These are phyloP conservation scores for Eudemis profundana DNA, from an alignment of 2,888 invertebrate species.

Conservation along the genomic window DNA sequence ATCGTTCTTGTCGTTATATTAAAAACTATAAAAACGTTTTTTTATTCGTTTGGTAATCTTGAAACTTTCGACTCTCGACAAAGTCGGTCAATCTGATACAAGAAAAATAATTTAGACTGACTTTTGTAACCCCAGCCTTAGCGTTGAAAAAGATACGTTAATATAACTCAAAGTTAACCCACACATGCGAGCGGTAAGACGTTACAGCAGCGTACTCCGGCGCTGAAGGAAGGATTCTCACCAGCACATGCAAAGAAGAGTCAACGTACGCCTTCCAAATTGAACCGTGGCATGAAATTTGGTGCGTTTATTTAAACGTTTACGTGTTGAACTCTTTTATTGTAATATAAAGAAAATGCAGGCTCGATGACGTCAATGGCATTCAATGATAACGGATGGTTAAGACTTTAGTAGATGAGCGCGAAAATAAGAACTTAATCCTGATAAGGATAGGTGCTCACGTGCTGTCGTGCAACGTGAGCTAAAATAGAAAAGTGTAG, in stretches of 20 bases:
- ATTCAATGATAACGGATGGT: slow-evolving; percentile 19
- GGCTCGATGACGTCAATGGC: neutral
- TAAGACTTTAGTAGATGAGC: neutral
- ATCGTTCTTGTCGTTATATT: too few species aligned
- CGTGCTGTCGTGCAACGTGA: neutral
- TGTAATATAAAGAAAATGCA: slow-evolving; percentile 16
- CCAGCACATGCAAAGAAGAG: slow-evolving; percentile 57
- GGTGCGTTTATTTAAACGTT: slow-evolving; percentile 44
- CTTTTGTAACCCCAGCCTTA: slow-evolving; percentile 16
- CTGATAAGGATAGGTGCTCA: neutral
- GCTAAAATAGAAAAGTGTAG: neutral
- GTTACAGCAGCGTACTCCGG: slow-evolving; percentile 26
- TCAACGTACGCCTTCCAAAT: slow-evolving; percentile 66
- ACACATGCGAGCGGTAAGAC: slow-evolving; percentile 52
- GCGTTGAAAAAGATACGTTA: slow-evolving; percentile 43
- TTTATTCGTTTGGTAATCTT: too few species aligned
- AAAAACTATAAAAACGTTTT: neutral
- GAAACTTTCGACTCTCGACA: too few species aligned
- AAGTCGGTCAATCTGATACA: neutral
- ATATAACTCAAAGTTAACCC: slow-evolving; percentile 59
- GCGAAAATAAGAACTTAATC: neutral
- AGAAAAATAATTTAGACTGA: neutral
- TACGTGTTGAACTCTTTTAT: neutral
- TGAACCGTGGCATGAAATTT: slow-evolving; percentile 52
- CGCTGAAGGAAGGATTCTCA: slow-evolving; percentile 50